Conservation (phyloP, 2,797 vertebrate genomes). For the Darevskia mixta region DNA sequence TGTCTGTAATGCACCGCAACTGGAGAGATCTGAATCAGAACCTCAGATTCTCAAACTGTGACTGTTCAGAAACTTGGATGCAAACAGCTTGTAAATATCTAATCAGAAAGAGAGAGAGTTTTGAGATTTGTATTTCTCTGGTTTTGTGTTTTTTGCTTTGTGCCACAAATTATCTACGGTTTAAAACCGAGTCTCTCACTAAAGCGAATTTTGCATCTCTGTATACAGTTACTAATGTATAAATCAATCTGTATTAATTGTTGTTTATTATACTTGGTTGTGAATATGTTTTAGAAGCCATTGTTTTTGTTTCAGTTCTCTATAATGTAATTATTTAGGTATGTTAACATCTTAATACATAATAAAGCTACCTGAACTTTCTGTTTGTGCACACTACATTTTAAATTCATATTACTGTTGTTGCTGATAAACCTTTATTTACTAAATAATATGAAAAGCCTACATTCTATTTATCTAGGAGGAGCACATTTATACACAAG, state of each 20-base stretch:
- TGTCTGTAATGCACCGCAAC: not conserved
- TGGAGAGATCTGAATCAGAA: not conserved
- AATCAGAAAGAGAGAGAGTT: not conserved
- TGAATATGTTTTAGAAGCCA: not conserved
- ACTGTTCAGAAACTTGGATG: not conserved
- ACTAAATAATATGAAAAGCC: not conserved
- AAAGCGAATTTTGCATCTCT: not conserved
- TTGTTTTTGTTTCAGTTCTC: not conserved
- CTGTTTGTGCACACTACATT: not conserved
- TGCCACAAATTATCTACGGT: not conserved
- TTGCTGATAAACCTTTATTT: not conserved
- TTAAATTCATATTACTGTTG: not conserved
- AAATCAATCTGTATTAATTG: not conserved
- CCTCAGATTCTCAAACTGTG: not conserved
- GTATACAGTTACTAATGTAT: not conserved
- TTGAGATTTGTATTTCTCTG: not conserved
- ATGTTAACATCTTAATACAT: constrained; percentile 14
- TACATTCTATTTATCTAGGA: constrained; percentile 8
- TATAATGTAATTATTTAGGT: constrained; percentile 15
- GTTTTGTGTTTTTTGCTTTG: not conserved
- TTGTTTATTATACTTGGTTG: not conserved
- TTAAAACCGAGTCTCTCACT: not conserved
- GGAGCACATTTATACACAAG: not conserved
- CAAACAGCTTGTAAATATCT: not conserved
- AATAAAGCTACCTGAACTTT: constrained; percentile 2